Evolutionary conservation across 2,888 invertebrate genomes (phyloP).

Genomic region (Conops quadrifasciatus): DNA sequence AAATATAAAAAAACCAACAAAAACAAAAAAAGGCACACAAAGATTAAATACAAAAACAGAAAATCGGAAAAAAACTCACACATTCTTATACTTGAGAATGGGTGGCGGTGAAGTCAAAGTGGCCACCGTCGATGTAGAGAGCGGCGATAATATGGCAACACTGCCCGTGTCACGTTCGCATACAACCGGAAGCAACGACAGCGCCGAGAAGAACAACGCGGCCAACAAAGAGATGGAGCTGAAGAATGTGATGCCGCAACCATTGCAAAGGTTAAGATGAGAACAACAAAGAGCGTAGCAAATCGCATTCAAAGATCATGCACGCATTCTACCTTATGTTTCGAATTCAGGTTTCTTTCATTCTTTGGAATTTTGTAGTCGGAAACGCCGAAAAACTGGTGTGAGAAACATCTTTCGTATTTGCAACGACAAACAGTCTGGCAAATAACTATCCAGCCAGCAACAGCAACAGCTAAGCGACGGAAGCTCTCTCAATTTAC

Average conservation of each 20-base stretch:
- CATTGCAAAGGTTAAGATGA: conserved; percentile 78
- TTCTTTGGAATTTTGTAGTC: too few species aligned
- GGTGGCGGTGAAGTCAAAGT: conserved; percentile 84
- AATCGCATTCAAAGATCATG: neutral
- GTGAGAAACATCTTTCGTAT: neutral
- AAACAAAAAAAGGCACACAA: conserved; percentile 1
- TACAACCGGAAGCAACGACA: conserved; percentile 75
- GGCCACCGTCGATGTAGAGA: conserved; percentile 87
- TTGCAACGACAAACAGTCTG: neutral
- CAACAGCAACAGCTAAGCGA: neutral
- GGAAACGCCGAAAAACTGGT: too few species aligned
- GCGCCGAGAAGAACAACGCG: conserved; percentile 82
- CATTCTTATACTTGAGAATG: conserved; percentile 60
- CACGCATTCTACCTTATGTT: neutral
- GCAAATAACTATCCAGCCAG: neutral
- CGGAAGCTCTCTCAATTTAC: neutral
- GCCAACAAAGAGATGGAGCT: conserved; percentile 88
- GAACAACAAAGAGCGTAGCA: neutral
- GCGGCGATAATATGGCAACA: conserved; percentile 89
- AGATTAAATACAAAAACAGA: conserved; percentile 19
- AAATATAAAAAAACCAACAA: conserved; percentile 1
- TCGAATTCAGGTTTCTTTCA: too few species aligned
- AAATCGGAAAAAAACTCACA: conserved; percentile 11
- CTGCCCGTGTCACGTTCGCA: conserved; percentile 82
- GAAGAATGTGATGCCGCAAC: conserved; percentile 84